phyloP scores from a whole-genome alignment of 2,888 invertebrate species.

The Cephus sareptanus region DNA sequence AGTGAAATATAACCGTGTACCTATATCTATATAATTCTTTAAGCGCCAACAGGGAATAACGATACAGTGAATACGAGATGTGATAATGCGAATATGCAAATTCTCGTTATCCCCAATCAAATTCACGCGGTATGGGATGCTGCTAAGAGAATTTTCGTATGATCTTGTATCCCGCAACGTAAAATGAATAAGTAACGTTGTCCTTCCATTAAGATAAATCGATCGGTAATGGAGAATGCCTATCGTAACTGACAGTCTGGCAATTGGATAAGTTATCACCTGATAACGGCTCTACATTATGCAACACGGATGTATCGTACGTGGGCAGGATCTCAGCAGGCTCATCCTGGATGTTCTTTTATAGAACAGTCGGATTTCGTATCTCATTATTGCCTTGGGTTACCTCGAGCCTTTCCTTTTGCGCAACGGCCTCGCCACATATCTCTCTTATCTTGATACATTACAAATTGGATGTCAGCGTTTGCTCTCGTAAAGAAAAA shows the following conservation, averaged over 20 bases:
- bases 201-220: slow-evolving; percentile 61
- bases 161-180: no score
- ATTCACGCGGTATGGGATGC: no score
- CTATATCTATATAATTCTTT: no score
- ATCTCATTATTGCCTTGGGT: slow-evolving; percentile 42
- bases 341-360: no score
- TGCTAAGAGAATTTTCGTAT: no score
- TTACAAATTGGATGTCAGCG: slow-evolving; percentile 55
- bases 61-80: neutral
- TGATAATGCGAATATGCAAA: no score
- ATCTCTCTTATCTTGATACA: slow-evolving; percentile 41
- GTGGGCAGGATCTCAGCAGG: no score
- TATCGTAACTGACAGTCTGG: slow-evolving; percentile 59
- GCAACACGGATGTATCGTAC: slow-evolving; percentile 30
- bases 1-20: no score
- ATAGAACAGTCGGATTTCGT: slow-evolving; percentile 33
- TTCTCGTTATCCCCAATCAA: no score
- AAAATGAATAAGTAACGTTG: slow-evolving; percentile 56
- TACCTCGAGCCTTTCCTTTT: slow-evolving; percentile 9
- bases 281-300: slow-evolving; percentile 44
- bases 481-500: slow-evolving; percentile 25
- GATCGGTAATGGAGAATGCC: slow-evolving; percentile 55
- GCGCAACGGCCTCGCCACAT: slow-evolving; percentile 12
- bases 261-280: slow-evolving; percentile 62
- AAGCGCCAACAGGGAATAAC: no score